Evolutionary conservation across 2,113 vertebrate genomes (phyloP).

Genomic region (Plecturocebus donacophilus): DNA sequence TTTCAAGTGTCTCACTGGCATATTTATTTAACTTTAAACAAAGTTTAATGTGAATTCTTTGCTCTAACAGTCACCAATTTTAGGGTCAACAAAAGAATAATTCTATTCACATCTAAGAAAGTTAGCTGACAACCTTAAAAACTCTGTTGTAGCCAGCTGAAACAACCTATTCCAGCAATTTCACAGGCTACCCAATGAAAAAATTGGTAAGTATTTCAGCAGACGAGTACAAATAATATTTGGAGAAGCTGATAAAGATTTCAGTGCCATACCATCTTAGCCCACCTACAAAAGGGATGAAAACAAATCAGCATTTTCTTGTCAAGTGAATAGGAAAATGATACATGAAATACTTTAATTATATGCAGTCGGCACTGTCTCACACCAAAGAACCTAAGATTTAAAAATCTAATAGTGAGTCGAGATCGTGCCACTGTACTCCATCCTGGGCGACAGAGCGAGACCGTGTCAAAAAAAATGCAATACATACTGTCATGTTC

Average conservation of each 20-base stretch:
- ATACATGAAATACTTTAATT: background rate
- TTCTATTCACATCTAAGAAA: background rate
- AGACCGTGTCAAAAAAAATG: too few species aligned
- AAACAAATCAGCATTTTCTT: background rate
- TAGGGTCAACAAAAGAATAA: background rate
- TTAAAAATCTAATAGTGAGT: background rate
- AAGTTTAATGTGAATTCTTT: constrained; percentile 4
- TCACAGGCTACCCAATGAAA: background rate
- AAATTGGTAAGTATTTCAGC: background rate
- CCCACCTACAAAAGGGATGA: background rate
- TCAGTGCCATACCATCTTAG: background rate
- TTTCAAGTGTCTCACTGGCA: constrained; percentile 36
- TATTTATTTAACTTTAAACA: constrained; percentile 50
- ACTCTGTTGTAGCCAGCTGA: background rate
- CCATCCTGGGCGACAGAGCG: too few species aligned
- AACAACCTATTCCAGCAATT: background rate
- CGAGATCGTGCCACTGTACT: too few species aligned
- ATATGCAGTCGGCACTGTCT: background rate
- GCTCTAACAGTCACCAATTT: constrained; percentile 36
- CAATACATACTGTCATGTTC: background rate
- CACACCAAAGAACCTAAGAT: background rate
- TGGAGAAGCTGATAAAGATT: background rate
- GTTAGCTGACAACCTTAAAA: background rate
- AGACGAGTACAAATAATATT: background rate
- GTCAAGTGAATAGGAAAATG: background rate